Base-by-base conservation (phyloP, 2,113 vertebrate species). In the Thymallus thymallus region DNA sequence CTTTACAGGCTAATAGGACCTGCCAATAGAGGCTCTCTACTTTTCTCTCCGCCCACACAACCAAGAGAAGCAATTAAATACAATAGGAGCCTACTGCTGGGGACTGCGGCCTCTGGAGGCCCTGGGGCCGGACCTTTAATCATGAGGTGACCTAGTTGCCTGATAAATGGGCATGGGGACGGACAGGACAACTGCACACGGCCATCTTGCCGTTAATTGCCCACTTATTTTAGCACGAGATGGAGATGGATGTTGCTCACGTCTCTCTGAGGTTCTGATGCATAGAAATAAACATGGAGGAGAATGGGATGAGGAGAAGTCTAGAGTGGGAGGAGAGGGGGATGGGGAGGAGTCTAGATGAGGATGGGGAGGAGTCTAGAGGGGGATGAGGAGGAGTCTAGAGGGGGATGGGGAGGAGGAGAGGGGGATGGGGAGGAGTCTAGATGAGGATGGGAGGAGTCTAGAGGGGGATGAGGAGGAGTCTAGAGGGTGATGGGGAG, bases 81-180 rank as follows among this genome's bases (percentile, higher is more conserved):
- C 92, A 91, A 92, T 85, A 83, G 86, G 93, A 93, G 90, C 89
- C 91, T 82, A 85, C 63, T 91, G 84, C 90, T 79, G 89, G 82
- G 88, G 91, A 90, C 90, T 84, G 76, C 78, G 90, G 85, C 92
- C 92, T 86, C 91, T 55, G 90, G 85, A 81, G 90, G 76, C 75
- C 66, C 61, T 7, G 0, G 74, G 78, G 88, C 84, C 72, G 75
- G 93, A 94, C 93, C 88, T 93, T 95, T 95, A 94, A 95, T 96
- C 95, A 94, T 94, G 93, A 94, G 94, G 91, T 90, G 94, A 95
- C 93, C 93, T 91, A 91, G 90, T 93, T 95, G 92, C 88, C 89
- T 97, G 97, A 98, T 97, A 93, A 97, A 99, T 97, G 94, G 95
- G 93, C 83, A 87, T n/a, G n/a, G n/a, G n/a, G n/a, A n/a, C n/a